These are phyloP conservation scores for Drosophila helvetica DNA, from an alignment of 2,888 invertebrate species.

Conservation along the genomic window DNA sequence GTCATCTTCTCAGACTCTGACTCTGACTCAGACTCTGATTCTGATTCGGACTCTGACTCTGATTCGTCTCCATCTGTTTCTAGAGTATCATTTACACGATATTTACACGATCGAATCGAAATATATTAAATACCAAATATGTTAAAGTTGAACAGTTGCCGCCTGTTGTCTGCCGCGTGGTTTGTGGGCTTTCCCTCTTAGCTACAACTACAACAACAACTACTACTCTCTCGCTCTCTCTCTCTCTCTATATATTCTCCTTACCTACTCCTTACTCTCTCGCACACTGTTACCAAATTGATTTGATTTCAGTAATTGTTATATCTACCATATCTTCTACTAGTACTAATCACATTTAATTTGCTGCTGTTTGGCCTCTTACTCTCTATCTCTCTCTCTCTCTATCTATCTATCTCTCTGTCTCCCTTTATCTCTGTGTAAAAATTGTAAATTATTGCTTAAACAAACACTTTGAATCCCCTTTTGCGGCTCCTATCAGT, in stretches of 20 bases:
- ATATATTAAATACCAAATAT: constrained; percentile 82
- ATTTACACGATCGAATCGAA: constrained; percentile 52
- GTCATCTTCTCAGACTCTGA: constrained; percentile 10
- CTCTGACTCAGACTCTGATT: constrained; percentile 12
- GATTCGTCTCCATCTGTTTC: constrained; percentile 33
- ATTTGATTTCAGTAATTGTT: constrained; percentile 43
- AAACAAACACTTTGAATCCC: constrained; percentile 47
- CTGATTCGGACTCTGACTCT: constrained; percentile 11
- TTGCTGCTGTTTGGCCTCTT: constrained; percentile 59
- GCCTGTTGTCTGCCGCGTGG: constrained; percentile 59
- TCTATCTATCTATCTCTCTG: constrained; percentile 3
- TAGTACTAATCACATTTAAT: constrained; percentile 49
- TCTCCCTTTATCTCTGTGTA: constrained; percentile 5
- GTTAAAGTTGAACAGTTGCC: constrained; percentile 77
- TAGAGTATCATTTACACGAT: constrained; percentile 22
- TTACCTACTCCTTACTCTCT: constrained; percentile 52
- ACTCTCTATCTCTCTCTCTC: constrained; percentile 10
- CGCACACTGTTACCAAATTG: constrained; percentile 47
- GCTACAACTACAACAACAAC: constrained; percentile 19
- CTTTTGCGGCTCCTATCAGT: constrained; percentile 2
- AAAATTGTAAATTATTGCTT: constrained; percentile 65
- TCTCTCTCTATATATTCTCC: constrained; percentile 46
- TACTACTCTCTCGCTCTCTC: not conserved
- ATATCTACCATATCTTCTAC: constrained; percentile 23
- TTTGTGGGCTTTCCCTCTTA: constrained; percentile 64